Base-by-base conservation (phyloP, 1,140 invertebrate species). In the Papilio polytes region DNA sequence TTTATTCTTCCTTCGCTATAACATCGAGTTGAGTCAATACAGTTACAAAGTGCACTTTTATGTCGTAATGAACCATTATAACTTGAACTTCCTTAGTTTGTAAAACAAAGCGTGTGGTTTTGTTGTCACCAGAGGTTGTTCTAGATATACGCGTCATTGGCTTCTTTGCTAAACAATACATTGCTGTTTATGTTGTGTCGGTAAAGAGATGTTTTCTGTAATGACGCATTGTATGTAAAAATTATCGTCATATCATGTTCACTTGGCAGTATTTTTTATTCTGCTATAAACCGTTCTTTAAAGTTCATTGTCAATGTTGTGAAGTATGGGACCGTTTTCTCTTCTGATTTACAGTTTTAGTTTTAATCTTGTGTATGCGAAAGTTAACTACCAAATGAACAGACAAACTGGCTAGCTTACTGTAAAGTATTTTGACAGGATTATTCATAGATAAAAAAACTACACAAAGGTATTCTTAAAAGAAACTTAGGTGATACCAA, bases 41-140 rank as follows among this genome's bases (percentile, higher is more conserved):
- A 18, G 51, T 78, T 56, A 59, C 76, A n/a, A 78, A 78, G 76
- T 78, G 76, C 76, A 59, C 76, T 78, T 59, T 53, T 56, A 41
- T 78, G 76, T 78, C 22, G 10, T 41, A 36, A 78, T 26, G 22
- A 41, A 36, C 76, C 51, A 78, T 18, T 78, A 53, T 78, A 78
- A 18, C 76, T 41, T 78, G 76, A 59, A 78, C 76, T 78, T 78
- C 76, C 76, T 78, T 41, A 31, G 26, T 59, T 46, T 4, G 18
- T 41, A 26, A 78, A 59, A 48, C 74, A 53, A 76, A 6, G n/a
- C 8, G 15, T 20, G 7, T 46, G 13, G 41, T 22, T 78, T 59
- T 59, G 18, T 78, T 41, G 22, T 70, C 36, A 13, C 41, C 20
- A 78, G 31, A 78, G 53, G 53, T 56, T 51, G 20, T 8, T 26